Evolutionary conservation across 1,140 invertebrate species (phyloP), one percentile per base, ranked within the genome.

Genomic region (Nephila pilipes): DNA sequence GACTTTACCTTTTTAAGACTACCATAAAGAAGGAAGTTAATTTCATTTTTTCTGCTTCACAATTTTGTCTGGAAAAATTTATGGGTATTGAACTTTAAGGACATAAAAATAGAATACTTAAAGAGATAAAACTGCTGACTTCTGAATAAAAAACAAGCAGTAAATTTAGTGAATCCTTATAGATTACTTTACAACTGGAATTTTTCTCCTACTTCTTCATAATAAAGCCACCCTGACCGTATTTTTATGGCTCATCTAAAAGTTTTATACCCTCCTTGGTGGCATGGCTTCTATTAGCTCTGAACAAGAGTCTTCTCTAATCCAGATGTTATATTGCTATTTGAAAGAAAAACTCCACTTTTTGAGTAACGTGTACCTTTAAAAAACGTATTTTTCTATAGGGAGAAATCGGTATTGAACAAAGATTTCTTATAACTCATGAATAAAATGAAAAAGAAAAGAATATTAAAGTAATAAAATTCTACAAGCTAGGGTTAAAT

Each of bases 101-200:
- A 25, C 29, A 18, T 75, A 75, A 75, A 75, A 75, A 75, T 16
- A 32, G 32, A 75, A 36, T 75, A 32, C 32, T 75, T 75, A 36
- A 36, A 18, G 69, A 75, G 69, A 75, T 75, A 75, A 75, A 36
- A 75, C 32, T 75, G 25, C 32, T 75, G 69, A 75, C 69, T 75
- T 75, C 18, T 75, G 69, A 75, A 75, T 75, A 75, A 75, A 75
- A 75, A 75, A 75, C 69, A 75, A 75, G 69, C 29, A 3, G 29
- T 75, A 75, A 75, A 75, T 36, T 75, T 20, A 29, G 69, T 75
- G 32, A 75, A 18, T 75, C 69, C 69, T 36, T 6, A 16, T 5
- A 16, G 69, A 75, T 75, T 75, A 36, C 69, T 75, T 75, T 75
- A 75, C 69, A 75, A 75, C 69, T 32, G 18, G 29, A 75, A 32